A percentile compares a stretch with the other conserved stretches of the same genome.
These are phyloP conservation scores for Lissonota sp. DNA, from an alignment of 2,888 invertebrate species.

Conservation along the genomic window DNA sequence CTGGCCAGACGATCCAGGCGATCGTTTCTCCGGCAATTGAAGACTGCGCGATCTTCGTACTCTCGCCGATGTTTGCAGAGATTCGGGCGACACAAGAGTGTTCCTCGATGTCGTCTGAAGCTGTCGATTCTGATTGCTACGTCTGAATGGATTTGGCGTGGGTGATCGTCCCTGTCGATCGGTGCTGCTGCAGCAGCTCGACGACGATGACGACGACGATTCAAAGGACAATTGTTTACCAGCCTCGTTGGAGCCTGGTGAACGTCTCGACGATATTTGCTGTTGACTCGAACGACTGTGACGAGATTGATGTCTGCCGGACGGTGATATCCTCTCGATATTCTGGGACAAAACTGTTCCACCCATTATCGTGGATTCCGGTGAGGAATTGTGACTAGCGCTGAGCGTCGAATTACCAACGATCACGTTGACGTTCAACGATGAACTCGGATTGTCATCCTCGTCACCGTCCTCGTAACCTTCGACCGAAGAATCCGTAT, in stretches of 20 bases:
- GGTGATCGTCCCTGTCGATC: conserved; percentile 77
- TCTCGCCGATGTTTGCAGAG: conserved; percentile 76
- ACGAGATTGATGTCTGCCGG: conserved; percentile 71
- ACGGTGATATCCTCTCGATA: conserved; percentile 76
- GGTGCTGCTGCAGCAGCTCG: conserved; percentile 77
- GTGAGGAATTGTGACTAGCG: conserved; percentile 77
- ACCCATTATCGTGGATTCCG: conserved; percentile 75
- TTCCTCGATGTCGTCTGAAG: conserved; percentile 75
- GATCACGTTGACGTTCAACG: conserved; percentile 83
- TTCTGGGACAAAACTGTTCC: conserved; percentile 51
- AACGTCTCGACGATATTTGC: conserved; percentile 75
- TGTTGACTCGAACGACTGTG: conserved; percentile 73
- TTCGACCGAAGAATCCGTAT: conserved; percentile 86
- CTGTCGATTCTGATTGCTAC: conserved; percentile 72
- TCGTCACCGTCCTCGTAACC: conserved; percentile 85
- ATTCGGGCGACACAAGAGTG: conserved; percentile 76
- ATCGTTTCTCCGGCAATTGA: conserved; percentile 87
- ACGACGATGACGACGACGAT: conserved; percentile 77
- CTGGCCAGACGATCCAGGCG: conserved; percentile 82
- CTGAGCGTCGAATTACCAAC: conserved; percentile 73
- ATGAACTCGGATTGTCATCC: conserved; percentile 84
- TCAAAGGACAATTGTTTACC: conserved; percentile 77
- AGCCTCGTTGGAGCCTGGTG: conserved; percentile 80
- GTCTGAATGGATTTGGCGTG: conserved; percentile 77
- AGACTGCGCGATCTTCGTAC: conserved; percentile 86